These are phyloP conservation scores for Zenarchopterus dispar DNA, from an alignment of 2,797 vertebrate genomes.

Conservation along the genomic window DNA sequence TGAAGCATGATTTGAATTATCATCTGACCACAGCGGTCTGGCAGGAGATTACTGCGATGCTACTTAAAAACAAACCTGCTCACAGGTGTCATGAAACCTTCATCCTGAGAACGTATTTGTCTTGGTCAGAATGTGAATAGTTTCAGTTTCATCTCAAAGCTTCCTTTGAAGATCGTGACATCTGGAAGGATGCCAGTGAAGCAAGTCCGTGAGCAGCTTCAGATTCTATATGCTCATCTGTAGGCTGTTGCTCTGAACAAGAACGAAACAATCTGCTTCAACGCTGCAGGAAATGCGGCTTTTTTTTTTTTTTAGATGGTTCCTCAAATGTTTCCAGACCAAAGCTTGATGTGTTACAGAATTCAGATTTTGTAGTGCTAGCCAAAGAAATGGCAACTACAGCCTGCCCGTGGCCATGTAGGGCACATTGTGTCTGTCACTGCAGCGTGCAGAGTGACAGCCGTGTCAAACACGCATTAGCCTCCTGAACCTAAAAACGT, in stretches of 20 bases:
- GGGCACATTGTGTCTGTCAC: constrained; percentile 19
- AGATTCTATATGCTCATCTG: constrained; percentile 29
- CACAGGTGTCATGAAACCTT: constrained; percentile 5
- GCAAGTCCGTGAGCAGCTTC: constrained; percentile 11
- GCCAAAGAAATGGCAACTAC: constrained; percentile 1
- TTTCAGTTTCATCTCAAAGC: constrained; percentile 14
- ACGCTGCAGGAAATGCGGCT: too few species aligned
- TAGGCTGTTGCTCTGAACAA: constrained; percentile 2
- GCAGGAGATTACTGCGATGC: constrained; percentile 12
- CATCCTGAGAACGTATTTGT: constrained; percentile 18
- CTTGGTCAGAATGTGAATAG: constrained; percentile 14
- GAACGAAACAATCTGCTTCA: constrained; percentile 11
- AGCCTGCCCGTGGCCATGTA: constrained; percentile 16
- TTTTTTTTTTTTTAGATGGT: too few species aligned
- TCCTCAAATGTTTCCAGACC: not conserved
- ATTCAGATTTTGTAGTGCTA: too few species aligned
- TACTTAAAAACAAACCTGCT: constrained; percentile 16
- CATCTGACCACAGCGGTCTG: constrained; percentile 19
- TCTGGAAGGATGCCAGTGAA: not conserved
- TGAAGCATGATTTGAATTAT: constrained; percentile 16
- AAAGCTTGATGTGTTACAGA: not conserved
- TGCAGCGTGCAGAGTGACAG: constrained; percentile 33
- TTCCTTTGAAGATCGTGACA: constrained; percentile 1
- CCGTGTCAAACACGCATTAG: constrained; percentile 52
- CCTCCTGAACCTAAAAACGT: constrained; percentile 41